Evolutionary conservation across 1,140 invertebrate species (phyloP), one percentile per base, ranked within the genome.

Genomic region (Drosophila busckii): DNA sequence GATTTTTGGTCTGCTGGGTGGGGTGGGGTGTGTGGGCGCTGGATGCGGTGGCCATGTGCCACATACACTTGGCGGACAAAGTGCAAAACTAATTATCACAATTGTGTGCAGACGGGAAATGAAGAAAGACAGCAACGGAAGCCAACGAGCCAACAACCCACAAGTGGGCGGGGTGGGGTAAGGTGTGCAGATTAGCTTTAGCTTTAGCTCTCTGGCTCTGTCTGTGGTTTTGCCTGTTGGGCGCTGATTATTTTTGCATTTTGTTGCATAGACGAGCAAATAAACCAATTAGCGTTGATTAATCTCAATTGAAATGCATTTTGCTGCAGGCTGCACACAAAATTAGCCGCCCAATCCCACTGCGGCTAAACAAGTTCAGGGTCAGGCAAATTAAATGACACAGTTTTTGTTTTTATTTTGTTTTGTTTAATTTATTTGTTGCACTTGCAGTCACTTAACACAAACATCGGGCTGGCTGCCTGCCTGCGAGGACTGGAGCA

Each of bases 381-480:
- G 61, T 48, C 48, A 53, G 17, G 16, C 6, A 2, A 8, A 22
- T 4, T 5, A 9, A 10, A 4, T 19, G 17, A 38, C 20, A 6
- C 6, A 37, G 17, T 9, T 19, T 38, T 4, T 13, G 31, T 8
- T 15, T 15, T 7, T 4, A 32, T 32, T 32, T 32, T 2, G 4
- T 16, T 16, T 32, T 32, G 29, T 16, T 32, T 16, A 12, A 16
- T 16, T 31, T 31, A 19, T 68, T 54, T 70, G 13, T 50, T 64
- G 70, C 75, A 60, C 17, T 90, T 90, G 16, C 88, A 95, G 94
- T 80, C 94, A 95, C 88, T 89, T 93, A 69, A 94, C 92, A 13
- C 91, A 93, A 71, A 92, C 93, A 0, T 92, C 94, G 0, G 93
- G 93, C 45, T 97, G 95, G 95, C 84, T 96, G 48, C 95, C 95